These are phyloP conservation scores for Chelmon rostratus DNA, from an alignment of 2,797 vertebrate genomes.

Conservation along the genomic window DNA sequence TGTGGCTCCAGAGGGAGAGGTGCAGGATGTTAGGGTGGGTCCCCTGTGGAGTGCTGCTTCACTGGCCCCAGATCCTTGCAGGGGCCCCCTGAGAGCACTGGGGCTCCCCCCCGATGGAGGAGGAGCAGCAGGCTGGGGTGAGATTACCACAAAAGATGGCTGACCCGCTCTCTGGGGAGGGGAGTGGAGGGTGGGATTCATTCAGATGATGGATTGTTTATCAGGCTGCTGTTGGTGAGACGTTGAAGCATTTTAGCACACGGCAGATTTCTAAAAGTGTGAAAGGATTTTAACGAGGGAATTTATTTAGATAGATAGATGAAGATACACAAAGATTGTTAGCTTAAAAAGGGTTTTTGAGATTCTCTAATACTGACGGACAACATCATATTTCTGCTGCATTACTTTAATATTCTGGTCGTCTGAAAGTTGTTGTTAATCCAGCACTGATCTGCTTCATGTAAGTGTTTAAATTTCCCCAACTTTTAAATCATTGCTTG, in stretches of 20 bases:
- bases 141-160: constrained; percentile 54
- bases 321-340: too few relatives aligned
- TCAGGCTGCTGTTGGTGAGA: constrained; percentile 25
- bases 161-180: constrained; percentile 32
- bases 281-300: too few relatives aligned
- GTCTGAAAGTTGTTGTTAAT: background rate
- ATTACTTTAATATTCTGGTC: background rate
- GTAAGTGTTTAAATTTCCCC: background rate
- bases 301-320: too few relatives aligned
- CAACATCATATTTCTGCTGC: background rate
- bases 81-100: constrained; percentile 70
- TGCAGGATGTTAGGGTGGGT: constrained; percentile 73
- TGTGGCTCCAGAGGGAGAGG: constrained; percentile 86
- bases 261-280: background rate
- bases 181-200: constrained; percentile 18
- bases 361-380: background rate
- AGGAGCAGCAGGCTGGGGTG: constrained; percentile 80
- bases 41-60: constrained; percentile 63
- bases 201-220: constrained; percentile 62
- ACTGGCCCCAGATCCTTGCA: constrained; percentile 79
- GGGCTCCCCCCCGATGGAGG: constrained; percentile 65
- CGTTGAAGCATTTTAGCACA: constrained; percentile 12
- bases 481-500: background rate
- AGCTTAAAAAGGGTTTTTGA: background rate
- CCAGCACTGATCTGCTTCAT: too few relatives aligned